Percentiles rank a stretch among this genome's conserved stretches.
These are phyloP conservation scores for Napeogenes sylphis DNA, from an alignment of 2,888 invertebrate genomes.

Conservation along the genomic window DNA sequence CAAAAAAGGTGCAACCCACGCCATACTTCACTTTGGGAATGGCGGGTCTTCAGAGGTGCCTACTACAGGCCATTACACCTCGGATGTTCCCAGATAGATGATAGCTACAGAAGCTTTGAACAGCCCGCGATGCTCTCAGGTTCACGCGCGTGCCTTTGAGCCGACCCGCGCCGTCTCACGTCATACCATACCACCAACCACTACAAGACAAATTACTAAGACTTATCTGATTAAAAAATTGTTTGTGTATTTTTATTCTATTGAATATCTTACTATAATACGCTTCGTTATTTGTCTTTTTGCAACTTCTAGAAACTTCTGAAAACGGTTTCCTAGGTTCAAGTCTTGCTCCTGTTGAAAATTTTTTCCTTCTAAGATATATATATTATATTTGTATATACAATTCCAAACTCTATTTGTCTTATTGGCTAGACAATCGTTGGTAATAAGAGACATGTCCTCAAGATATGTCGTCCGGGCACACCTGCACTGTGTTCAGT, in stretches of 20 bases:
- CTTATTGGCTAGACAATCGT: conserved; percentile 10
- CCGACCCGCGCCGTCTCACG: conserved; percentile 58
- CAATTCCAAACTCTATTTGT: not conserved
- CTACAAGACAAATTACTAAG: conserved; percentile 35
- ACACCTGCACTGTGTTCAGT: conserved; percentile 69
- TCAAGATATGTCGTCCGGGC: conserved; percentile 33
- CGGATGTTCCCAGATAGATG: conserved; percentile 49
- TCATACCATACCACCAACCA: conserved; percentile 59
- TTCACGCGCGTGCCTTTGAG: conserved; percentile 73
- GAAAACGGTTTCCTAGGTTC: too few species aligned
- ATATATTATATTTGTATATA: too few species aligned
- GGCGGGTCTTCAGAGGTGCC: conserved; percentile 70
- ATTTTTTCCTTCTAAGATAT: too few species aligned
- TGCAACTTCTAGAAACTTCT: too few species aligned
- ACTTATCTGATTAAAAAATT: not conserved
- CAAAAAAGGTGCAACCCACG: conserved; percentile 65
- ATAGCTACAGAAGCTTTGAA: conserved; percentile 54
- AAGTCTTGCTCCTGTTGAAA: too few species aligned
- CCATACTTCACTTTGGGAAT: conserved; percentile 51
- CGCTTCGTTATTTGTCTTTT: too few species aligned
- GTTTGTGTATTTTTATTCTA: not conserved
- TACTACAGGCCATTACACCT: conserved; percentile 68
- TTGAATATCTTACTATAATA: not conserved
- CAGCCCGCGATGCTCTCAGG: conserved; percentile 54
- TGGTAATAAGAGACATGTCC: conserved; percentile 26